Evolutionary conservation across 1,140 invertebrate genomes (phyloP).

Genomic region (Venustaconcha ellipsiformis): DNA sequence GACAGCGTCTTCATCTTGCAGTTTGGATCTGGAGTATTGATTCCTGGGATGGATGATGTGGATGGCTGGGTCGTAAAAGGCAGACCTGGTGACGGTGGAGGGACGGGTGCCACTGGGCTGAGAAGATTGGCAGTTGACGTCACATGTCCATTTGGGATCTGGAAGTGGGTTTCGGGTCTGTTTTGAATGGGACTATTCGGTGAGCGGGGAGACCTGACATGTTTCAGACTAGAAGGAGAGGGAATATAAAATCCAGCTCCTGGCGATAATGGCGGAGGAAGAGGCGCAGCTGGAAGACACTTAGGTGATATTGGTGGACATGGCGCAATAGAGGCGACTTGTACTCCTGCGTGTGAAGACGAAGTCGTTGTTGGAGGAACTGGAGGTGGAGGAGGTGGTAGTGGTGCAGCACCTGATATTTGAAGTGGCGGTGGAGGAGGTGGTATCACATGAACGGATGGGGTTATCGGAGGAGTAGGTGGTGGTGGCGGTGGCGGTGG

Average conservation of each 20-base stretch:
- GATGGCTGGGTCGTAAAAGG: not conserved
- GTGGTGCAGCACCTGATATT: slow-evolving; percentile 25
- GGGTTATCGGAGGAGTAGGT: slow-evolving; percentile 69
- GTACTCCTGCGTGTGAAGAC: slow-evolving; percentile 31
- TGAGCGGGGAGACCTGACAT: no score
- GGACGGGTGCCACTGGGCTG: slow-evolving; percentile 10
- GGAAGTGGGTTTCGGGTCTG: no score
- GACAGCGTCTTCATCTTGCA: slow-evolving; percentile 64
- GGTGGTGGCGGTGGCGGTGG: slow-evolving; percentile 35
- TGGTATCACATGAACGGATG: slow-evolving; percentile 31
- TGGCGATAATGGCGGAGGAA: slow-evolving; percentile 21
- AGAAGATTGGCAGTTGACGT: slow-evolving; percentile 5
- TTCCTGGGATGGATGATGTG: slow-evolving; percentile 31
- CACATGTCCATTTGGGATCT: slow-evolving; percentile 4
- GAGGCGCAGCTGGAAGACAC: slow-evolving; percentile 22
- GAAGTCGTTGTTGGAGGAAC: slow-evolving; percentile 28
- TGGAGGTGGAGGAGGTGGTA: slow-evolving; percentile 50
- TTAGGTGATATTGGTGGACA: slow-evolving; percentile 30
- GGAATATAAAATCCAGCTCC: slow-evolving; percentile 14
- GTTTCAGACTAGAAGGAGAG: not conserved
- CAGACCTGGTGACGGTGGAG: slow-evolving; percentile 5
- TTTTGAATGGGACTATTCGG: no score
- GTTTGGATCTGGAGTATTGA: slow-evolving; percentile 60
- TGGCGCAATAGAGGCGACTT: slow-evolving; percentile 6
- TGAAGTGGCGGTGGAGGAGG: slow-evolving; percentile 36